Conservation (phyloP, 2,113 vertebrate genomes). For the Cyprinus carpio region DNA sequence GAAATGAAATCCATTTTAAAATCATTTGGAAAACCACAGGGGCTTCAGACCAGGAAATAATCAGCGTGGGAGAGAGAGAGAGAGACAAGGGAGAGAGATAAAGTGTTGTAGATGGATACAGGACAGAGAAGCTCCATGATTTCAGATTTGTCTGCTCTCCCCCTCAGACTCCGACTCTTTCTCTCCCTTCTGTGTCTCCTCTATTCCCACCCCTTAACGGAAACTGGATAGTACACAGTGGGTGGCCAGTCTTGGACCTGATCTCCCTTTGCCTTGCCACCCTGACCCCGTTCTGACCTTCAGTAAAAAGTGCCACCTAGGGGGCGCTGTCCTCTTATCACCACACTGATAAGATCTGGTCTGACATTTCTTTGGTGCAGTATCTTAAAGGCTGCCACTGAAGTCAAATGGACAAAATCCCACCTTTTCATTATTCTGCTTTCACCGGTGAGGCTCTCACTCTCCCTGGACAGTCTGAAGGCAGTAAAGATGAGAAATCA, state of each 20-base stretch:
- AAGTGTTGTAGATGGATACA: slow-evolving; percentile 38
- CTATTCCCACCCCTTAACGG: slow-evolving; percentile 27
- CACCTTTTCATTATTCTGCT: slow-evolving; percentile 57
- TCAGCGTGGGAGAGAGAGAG: slow-evolving; percentile 50
- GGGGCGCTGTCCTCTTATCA: slow-evolving; percentile 55
- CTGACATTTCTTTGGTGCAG: slow-evolving; percentile 72
- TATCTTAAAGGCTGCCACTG: slow-evolving; percentile 65
- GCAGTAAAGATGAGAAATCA: slow-evolving; percentile 54
- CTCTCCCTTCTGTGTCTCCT: slow-evolving; percentile 30
- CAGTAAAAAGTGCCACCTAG: slow-evolving; percentile 62
- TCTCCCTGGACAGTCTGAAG: slow-evolving; percentile 42
- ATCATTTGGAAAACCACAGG: slow-evolving; percentile 61
- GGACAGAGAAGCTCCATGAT: slow-evolving; percentile 41
- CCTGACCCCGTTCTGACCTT: slow-evolving; percentile 48
- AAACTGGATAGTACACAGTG: slow-evolving; percentile 32
- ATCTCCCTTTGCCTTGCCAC: slow-evolving; percentile 26
- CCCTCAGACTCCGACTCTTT: slow-evolving; percentile 11
- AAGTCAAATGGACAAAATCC: slow-evolving; percentile 62
- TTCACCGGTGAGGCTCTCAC: slow-evolving; percentile 44
- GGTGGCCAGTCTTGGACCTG: slow-evolving; percentile 40
- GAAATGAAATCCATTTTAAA: slow-evolving; percentile 63
- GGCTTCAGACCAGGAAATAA: slow-evolving; percentile 59
- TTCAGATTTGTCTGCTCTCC: slow-evolving; percentile 16
- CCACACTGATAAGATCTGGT: slow-evolving; percentile 69
- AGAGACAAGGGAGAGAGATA: slow-evolving; percentile 19